Percentiles rank a stretch among this genome's conserved stretches.
These are phyloP conservation scores for Abrostola tripartita DNA, from an alignment of 2,888 invertebrate genomes.

Conservation along the genomic window DNA sequence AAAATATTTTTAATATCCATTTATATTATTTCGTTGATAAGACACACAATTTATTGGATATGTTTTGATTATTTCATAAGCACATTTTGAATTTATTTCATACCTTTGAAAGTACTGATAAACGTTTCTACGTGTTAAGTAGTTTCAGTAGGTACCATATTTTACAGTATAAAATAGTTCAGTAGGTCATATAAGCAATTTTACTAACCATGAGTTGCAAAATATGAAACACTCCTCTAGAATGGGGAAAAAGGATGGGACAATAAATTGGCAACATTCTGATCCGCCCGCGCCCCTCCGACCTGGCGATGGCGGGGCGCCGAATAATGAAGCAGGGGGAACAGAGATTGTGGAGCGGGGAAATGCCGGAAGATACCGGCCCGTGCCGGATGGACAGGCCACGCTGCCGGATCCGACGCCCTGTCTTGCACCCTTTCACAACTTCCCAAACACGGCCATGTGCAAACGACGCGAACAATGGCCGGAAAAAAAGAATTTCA, in stretches of 20 bases:
- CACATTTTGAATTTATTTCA: background rate
- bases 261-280: slow-evolving; percentile 66
- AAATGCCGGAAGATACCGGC: slow-evolving; percentile 75
- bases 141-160: background rate
- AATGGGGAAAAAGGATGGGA: slow-evolving; percentile 12
- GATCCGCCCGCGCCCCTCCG: slow-evolving; percentile 78
- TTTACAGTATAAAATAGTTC: background rate
- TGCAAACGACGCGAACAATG: slow-evolving; percentile 56
- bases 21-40: no score
- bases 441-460: slow-evolving; percentile 61
- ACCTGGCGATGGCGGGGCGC: slow-evolving; percentile 74
- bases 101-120: background rate
- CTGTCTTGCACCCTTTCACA: slow-evolving; percentile 60
- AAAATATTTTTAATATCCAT: no score
- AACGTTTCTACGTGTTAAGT: background rate
- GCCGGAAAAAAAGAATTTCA: slow-evolving; percentile 37
- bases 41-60: background rate
- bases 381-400: slow-evolving; percentile 73
- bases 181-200: background rate
- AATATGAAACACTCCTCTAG: slow-evolving; percentile 10
- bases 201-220: background rate
- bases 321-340: slow-evolving; percentile 79
- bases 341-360: slow-evolving; percentile 67
- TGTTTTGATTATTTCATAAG: background rate
- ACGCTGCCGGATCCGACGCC: slow-evolving; percentile 63